phyloP scores from a whole-genome alignment of 1,140 invertebrate genomes.

The Lordiphosa collinella region DNA sequence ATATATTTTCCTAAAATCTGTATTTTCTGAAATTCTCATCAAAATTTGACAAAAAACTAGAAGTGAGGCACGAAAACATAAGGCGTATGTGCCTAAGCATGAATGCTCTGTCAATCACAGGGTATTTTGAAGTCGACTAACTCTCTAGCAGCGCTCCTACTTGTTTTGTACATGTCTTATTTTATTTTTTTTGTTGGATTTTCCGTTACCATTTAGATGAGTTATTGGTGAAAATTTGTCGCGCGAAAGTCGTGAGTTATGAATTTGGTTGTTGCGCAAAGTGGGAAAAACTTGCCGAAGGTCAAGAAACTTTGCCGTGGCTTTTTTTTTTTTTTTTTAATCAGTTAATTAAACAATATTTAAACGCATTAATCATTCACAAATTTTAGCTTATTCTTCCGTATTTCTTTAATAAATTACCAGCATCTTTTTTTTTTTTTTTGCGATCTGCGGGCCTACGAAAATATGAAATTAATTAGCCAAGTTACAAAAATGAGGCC shows the following conservation, averaged over 20 bases:
- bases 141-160: neutral
- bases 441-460: neutral
- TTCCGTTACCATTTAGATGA: conserved; percentile 70
- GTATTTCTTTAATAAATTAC: conserved; percentile 74
- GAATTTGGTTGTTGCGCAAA: conserved; percentile 51
- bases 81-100: too few species aligned
- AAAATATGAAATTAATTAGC: conserved; percentile 14
- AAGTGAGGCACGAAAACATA: too few species aligned
- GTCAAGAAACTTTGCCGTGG: conserved; percentile 63
- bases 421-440: too few species aligned
- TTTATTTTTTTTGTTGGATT: conserved; percentile 37
- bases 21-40: too few species aligned
- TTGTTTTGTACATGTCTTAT: neutral
- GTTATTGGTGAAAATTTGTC: conserved; percentile 75
- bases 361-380: conserved; percentile 63
- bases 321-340: conserved; percentile 48
- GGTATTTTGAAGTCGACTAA: neutral
- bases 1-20: too few species aligned
- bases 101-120: too few species aligned
- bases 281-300: conserved; percentile 53
- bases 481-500: conserved; percentile 1
- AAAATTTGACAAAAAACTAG: too few species aligned
- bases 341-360: conserved; percentile 51
- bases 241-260: conserved; percentile 75
- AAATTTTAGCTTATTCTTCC: conserved; percentile 70